Percentiles rank a stretch among this genome's conserved stretches.
These are phyloP conservation scores for Labeo rohita DNA, from an alignment of 2,113 vertebrate species.

Conservation along the genomic window DNA sequence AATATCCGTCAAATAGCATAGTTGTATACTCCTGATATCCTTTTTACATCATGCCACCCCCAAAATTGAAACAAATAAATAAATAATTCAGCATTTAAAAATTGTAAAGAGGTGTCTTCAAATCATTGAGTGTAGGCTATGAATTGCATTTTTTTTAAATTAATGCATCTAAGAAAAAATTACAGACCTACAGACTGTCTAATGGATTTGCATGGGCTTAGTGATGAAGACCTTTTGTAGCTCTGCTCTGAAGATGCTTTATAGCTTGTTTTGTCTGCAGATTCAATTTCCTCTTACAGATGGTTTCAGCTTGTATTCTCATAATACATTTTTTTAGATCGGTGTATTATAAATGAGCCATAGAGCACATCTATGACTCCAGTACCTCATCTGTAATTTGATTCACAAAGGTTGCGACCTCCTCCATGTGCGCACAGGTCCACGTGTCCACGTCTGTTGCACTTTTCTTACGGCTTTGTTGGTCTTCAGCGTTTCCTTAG, in stretches of 20 bases:
- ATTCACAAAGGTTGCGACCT: not conserved
- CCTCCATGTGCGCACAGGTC: not conserved
- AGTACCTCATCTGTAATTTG: not conserved
- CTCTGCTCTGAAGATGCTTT: too few species aligned
- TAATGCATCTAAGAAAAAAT: not conserved
- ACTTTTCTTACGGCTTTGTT: not conserved
- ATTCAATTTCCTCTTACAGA: not conserved
- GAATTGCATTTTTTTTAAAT: too few species aligned
- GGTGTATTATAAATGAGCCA: not conserved
- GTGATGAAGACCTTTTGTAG: too few species aligned
- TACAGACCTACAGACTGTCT: not conserved
- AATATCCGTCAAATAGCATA: too few species aligned
- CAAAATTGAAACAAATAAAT: too few species aligned
- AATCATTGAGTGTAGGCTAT: too few species aligned
- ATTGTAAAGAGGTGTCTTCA: too few species aligned
- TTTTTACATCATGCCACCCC: too few species aligned
- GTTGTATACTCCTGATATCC: too few species aligned
- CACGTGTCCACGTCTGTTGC: not conserved
- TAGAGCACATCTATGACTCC: not conserved
- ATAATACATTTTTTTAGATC: not conserved
- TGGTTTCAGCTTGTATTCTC: not conserved
- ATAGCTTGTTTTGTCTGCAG: not conserved
- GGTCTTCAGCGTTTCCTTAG: not conserved
- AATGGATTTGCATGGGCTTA: too few species aligned
- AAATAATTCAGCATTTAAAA: too few species aligned